Evolutionary conservation across 2,113 vertebrate species (phyloP).

Genomic region (Pelvicachromis taeniatus): DNA sequence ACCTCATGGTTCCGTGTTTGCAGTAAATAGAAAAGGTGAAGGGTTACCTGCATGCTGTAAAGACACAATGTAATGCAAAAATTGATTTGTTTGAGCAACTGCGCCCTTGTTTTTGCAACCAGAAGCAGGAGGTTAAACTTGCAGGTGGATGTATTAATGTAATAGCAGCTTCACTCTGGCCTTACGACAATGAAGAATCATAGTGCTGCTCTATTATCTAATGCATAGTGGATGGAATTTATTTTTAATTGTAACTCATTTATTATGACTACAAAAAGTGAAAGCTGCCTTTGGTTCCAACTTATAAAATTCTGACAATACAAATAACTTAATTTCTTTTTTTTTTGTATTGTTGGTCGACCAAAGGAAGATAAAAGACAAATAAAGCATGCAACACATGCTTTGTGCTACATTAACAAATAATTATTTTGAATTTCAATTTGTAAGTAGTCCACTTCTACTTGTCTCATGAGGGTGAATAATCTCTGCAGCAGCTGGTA

Average conservation of each 20-base stretch:
- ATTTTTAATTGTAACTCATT: not conserved
- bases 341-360: fast-evolving
- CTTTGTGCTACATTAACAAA: not conserved
- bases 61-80: not conserved
- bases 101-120: not conserved
- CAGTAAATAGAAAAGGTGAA: not conserved
- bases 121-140: not conserved
- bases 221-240: not conserved
- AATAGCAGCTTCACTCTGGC: not conserved
- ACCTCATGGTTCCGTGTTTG: not conserved
- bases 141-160: not conserved
- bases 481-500: conserved; percentile 26
- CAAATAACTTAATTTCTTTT: not conserved
- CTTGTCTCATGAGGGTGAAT: not conserved
- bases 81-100: not conserved
- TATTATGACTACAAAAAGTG: not conserved
- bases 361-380: not conserved
- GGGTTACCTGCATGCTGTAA: not conserved
- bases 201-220: not conserved
- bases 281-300: not conserved
- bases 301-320: not conserved
- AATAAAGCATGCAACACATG: not conserved
- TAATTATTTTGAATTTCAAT: not conserved
- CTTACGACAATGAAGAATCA: not conserved
- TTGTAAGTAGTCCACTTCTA: not conserved